Evolutionary conservation across 1,140 invertebrate genomes (phyloP).

Genomic region (Drosophila ercepeae): DNA sequence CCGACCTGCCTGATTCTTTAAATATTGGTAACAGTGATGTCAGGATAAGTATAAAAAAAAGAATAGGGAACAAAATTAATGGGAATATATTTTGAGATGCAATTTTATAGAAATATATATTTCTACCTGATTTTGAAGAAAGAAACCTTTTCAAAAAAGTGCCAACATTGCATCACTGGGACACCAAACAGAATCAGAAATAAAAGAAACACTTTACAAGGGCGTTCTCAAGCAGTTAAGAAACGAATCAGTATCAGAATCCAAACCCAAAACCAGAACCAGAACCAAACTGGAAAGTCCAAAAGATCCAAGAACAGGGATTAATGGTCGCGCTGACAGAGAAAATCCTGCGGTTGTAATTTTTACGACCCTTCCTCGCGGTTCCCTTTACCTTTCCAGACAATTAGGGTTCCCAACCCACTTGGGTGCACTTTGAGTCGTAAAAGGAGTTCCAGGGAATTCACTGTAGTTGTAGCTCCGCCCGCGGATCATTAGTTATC

Average conservation of each 20-base stretch:
- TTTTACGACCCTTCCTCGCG: constrained; percentile 63
- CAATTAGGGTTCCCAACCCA: constrained; percentile 67
- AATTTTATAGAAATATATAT: not conserved
- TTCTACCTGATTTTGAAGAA: not conserved
- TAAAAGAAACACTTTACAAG: constrained; percentile 50
- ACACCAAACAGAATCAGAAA: constrained; percentile 23
- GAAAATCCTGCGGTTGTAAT: constrained; percentile 79
- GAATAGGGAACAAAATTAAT: not conserved
- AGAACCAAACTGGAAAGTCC: constrained; percentile 22
- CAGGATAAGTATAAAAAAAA: constrained; percentile 9
- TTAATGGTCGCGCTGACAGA: constrained; percentile 75
- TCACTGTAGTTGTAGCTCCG: constrained; percentile 18
- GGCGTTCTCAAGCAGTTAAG: constrained; percentile 69
- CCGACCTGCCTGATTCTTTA: constrained; percentile 23
- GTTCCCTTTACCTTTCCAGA: constrained; percentile 16
- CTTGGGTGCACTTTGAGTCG: constrained; percentile 45
- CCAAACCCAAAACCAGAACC: constrained; percentile 19
- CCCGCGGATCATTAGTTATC: constrained; percentile 59
- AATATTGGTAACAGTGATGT: constrained; percentile 24
- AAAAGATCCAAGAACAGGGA: constrained; percentile 28
- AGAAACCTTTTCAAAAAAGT: not conserved
- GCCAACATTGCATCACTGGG: constrained; percentile 25
- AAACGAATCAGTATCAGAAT: constrained; percentile 16
- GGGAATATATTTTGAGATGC: not conserved
- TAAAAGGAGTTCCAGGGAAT: constrained; percentile 70